A percentile compares a stretch with the other conserved stretches of the same genome.
Evolutionary conservation across 2,888 invertebrate species (phyloP).

Genomic region (Panopea generosa): DNA sequence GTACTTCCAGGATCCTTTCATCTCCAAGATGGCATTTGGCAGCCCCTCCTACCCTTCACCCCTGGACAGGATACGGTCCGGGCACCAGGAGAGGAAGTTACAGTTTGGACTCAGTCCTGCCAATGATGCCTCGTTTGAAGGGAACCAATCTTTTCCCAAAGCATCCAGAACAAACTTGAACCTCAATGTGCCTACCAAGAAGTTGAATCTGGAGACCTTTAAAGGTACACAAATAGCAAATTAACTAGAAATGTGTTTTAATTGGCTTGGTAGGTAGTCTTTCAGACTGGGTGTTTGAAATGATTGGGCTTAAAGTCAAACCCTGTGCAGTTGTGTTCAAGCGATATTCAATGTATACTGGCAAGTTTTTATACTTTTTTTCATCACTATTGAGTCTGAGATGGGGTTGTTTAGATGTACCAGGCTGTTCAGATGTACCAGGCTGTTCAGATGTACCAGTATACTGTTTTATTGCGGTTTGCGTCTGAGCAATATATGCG

Average conservation of each 20-base stretch:
- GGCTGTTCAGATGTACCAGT: too few relatives aligned
- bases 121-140: constrained; percentile 86
- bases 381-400: too few relatives aligned
- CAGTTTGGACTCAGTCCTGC: constrained; percentile 75
- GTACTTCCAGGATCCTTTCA: constrained; percentile 42
- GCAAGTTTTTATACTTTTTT: too few relatives aligned
- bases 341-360: too few relatives aligned
- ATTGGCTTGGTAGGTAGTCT: too few relatives aligned
- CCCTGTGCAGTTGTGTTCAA: too few relatives aligned
- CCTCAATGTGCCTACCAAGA: constrained; percentile 36
- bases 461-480: too few relatives aligned
- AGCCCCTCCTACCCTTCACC: constrained; percentile 82
- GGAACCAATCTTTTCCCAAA: constrained; percentile 89
- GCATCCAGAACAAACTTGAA: constrained; percentile 58
- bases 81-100: constrained; percentile 74
- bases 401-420: too few relatives aligned
- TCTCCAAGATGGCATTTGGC: constrained; percentile 70
- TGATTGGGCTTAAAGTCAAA: too few relatives aligned
- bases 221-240: constrained; percentile 63
- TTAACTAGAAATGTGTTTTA: neutral
- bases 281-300: too few relatives aligned
- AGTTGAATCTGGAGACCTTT: constrained; percentile 70
- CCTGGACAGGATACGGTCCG: constrained; percentile 80
- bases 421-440: too few relatives aligned
- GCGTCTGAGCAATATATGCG: too few relatives aligned